These are phyloP conservation scores for Gopherus evgoodei DNA, from an alignment of 2,113 vertebrate species.

Conservation along the genomic window DNA sequence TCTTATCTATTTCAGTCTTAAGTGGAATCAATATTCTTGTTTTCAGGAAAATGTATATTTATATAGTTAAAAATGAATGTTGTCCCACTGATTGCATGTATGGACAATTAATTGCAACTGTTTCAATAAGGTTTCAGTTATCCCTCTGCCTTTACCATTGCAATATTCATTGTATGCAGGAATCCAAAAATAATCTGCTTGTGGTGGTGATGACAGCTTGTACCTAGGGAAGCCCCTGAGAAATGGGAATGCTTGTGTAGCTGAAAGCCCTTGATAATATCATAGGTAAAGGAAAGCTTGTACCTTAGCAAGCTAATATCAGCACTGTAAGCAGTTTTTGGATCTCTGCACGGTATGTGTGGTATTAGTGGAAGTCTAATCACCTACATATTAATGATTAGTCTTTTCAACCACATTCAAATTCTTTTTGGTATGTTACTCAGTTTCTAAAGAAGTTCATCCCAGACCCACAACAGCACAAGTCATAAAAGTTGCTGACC, in stretches of 20 bases:
- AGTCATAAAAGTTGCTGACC: conserved; percentile 48
- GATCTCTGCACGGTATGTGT: conserved; percentile 53
- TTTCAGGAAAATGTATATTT: conserved; percentile 49
- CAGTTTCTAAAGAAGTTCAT: conserved; percentile 41
- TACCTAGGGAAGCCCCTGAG: conserved; percentile 46
- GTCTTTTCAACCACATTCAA: conserved; percentile 46
- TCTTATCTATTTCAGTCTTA: conserved; percentile 70
- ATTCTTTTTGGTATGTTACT: background rate
- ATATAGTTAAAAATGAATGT: conserved; percentile 60
- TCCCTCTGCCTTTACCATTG: conserved; percentile 40
- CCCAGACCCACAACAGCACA: conserved; percentile 49
- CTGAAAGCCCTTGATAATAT: conserved; percentile 38
- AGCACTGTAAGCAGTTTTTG: conserved; percentile 44
- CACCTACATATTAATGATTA: conserved; percentile 30
- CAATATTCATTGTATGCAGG: conserved; percentile 25
- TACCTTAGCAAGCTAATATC: conserved; percentile 9
- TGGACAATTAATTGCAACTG: conserved; percentile 46
- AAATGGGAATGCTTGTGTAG: conserved; percentile 19
- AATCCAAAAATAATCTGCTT: conserved; percentile 41
- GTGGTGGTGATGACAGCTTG: background rate
- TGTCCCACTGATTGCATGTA: conserved; percentile 29
- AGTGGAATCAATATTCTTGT: conserved; percentile 58
- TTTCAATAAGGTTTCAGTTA: conserved; percentile 57
- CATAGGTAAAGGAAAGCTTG: conserved; percentile 33
- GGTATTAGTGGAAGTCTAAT: conserved; percentile 44